phyloP scores from a whole-genome alignment of 2,888 invertebrate genomes.

The Ischnura elegans region DNA sequence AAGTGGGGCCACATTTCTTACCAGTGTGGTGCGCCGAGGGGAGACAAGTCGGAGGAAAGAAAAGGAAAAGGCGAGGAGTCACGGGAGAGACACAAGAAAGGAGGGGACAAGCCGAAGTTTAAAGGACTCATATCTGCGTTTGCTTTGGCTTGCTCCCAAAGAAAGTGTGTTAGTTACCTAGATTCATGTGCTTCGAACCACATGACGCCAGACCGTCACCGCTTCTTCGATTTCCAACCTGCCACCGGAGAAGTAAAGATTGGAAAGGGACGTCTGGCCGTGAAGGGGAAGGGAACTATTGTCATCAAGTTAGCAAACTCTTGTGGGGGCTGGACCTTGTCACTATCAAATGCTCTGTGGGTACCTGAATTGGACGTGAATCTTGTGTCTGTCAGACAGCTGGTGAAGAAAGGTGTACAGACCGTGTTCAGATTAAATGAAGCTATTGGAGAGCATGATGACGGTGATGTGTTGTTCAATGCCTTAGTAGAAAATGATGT shows the following conservation, averaged over 20 bases:
- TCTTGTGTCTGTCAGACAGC: neutral
- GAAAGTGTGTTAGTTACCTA: neutral
- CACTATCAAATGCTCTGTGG: neutral
- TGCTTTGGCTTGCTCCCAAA: neutral
- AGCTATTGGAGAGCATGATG: neutral
- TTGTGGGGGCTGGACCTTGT: neutral
- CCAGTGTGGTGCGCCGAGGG: neutral
- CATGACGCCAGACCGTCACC: neutral
- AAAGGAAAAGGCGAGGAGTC: neutral
- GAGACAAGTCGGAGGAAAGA: neutral
- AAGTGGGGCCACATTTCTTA: neutral
- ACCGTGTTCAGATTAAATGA: neutral
- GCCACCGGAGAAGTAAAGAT: neutral
- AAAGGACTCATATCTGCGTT: neutral
- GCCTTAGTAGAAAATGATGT: too few relatives aligned
- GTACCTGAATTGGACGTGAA: neutral
- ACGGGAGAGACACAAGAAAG: neutral
- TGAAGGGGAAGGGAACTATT: neutral
- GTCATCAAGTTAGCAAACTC: neutral
- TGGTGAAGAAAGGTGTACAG: neutral
- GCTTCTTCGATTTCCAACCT: too few relatives aligned
- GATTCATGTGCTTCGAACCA: neutral
- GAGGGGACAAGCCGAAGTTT: neutral
- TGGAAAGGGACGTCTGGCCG: neutral
- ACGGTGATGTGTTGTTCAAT: neutral